Percentiles rank a stretch among this genome's conserved stretches.
These are phyloP conservation scores for Mormyrus hasselquistii DNA, from an alignment of 2,797 vertebrate species.

Conservation along the genomic window DNA sequence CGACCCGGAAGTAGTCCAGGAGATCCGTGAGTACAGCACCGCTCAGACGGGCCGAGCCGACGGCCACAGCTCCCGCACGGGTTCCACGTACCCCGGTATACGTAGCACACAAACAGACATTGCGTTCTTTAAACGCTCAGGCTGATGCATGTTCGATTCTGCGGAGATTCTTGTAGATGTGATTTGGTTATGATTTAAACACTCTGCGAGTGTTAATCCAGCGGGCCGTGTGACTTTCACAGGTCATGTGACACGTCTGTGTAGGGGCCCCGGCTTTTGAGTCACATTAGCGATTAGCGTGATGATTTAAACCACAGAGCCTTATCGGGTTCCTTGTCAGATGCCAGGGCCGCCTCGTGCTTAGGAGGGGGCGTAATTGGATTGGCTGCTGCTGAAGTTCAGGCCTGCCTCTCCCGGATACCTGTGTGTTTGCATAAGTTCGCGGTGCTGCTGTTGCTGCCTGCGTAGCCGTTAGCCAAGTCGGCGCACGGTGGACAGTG, in stretches of 20 bases:
- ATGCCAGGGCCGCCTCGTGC: neutral
- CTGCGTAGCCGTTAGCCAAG: neutral
- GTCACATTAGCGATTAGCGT: neutral
- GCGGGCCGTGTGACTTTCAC: neutral
- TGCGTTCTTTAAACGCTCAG: neutral
- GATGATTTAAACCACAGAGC: neutral
- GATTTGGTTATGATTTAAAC: neutral
- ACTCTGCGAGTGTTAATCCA: neutral
- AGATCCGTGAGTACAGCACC: conserved; percentile 78
- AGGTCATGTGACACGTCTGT: neutral
- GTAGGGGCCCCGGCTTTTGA: neutral
- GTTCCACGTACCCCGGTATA: neutral
- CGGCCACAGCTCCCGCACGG: neutral
- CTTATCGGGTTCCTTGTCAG: neutral
- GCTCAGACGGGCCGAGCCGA: neutral
- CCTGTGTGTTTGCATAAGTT: neutral
- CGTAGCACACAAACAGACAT: neutral
- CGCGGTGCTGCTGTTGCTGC: neutral
- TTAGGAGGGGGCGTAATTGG: neutral
- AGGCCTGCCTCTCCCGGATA: neutral
- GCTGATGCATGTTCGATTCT: neutral
- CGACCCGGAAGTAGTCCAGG: conserved; percentile 83
- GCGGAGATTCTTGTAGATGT: neutral
- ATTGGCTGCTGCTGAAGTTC: neutral
- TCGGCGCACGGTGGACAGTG: neutral